These are phyloP conservation scores for Nyctalus aviator DNA, from an alignment of 2,797 vertebrate species.

Conservation along the genomic window DNA sequence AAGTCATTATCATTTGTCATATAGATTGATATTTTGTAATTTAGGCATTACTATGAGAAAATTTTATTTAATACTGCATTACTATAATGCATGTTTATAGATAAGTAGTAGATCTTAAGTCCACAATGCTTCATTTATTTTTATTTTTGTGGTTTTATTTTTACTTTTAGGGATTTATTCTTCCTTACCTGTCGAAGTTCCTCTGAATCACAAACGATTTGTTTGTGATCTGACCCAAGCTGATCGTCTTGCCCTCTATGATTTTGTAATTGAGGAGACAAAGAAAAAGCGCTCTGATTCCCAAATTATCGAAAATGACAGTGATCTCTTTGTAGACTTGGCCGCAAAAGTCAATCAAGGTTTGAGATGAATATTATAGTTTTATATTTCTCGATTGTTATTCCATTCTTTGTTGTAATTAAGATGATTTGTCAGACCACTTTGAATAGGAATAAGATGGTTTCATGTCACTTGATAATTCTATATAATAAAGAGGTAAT, in stretches of 20 bases:
- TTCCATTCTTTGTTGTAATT: background rate
- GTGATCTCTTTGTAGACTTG: constrained; percentile 96
- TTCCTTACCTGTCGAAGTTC: constrained; percentile 91
- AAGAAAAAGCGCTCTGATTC: constrained; percentile 88
- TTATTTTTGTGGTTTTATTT: constrained; percentile 76
- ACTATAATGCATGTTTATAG: background rate
- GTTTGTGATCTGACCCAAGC: constrained; percentile 95
- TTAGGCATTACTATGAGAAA: background rate
- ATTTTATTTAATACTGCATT: background rate
- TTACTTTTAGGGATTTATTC: constrained; percentile 91
- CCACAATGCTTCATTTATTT: constrained; percentile 49
- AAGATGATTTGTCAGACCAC: background rate
- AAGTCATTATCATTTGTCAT: background rate
- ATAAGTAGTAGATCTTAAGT: background rate
- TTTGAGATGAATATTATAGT: constrained; percentile 79
- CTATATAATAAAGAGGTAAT: no score
- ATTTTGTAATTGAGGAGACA: constrained; percentile 91
- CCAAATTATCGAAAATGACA: constrained; percentile 89
- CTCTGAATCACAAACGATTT: constrained; percentile 94
- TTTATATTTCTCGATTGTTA: constrained; percentile 50
- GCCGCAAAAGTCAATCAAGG: constrained; percentile 97
- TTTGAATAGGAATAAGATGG: background rate
- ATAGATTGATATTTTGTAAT: background rate
- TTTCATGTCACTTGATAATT: background rate
- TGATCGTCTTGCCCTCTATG: constrained; percentile 95